Evolutionary conservation across 2,888 invertebrate genomes (phyloP), one percentile per base, ranked within the genome.

Genomic region (Ormyrus pomaceus): DNA sequence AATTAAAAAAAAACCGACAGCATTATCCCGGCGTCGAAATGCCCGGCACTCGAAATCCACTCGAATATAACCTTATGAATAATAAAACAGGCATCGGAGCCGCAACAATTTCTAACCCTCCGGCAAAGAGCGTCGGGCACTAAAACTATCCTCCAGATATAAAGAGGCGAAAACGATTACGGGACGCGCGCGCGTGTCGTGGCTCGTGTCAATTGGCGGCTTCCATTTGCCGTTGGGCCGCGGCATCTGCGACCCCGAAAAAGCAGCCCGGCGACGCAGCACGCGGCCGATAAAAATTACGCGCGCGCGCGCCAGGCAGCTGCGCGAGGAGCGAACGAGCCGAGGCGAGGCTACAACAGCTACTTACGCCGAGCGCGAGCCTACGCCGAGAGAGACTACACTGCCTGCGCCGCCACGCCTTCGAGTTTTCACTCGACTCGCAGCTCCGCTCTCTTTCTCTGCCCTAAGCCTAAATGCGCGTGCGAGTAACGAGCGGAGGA

Each of bases 231-330:
- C 82, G 77, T 73, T 50, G 84, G 82, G 82, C 73, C 83, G 82
- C 83, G 85, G 86, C 88, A 88, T 88, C 88, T 88, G 88, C 86
- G 88, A 83, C 84, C 85, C 83, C 84, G 86, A 87, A 87, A 88
- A 87, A 88, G 77, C 81, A 88, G 77, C 81, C 64, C 62, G 34
- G 4, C 34, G 34, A 34, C 34, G 34, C 34, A 2, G 34, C 34
- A 2, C 73, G 78, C 65, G 3, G 84, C 80, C 85, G 87, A 87
- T 88, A 87, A 88, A 88, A 88, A 86, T 87, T 86, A 88, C 85
- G 48, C 9, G 19, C 51, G 85, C 82, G 75, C 79, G 65, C 75
- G 75, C 76, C 80, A 79, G 76, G 82, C 85, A 83, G 84, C 84
- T 83, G 84, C 82, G 81, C 82, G 81, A 68, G 51, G 48, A 7